Evolutionary conservation across 2,888 invertebrate genomes (phyloP), one percentile per base, ranked within the genome.

Genomic region (Strigamia crassipes): DNA sequence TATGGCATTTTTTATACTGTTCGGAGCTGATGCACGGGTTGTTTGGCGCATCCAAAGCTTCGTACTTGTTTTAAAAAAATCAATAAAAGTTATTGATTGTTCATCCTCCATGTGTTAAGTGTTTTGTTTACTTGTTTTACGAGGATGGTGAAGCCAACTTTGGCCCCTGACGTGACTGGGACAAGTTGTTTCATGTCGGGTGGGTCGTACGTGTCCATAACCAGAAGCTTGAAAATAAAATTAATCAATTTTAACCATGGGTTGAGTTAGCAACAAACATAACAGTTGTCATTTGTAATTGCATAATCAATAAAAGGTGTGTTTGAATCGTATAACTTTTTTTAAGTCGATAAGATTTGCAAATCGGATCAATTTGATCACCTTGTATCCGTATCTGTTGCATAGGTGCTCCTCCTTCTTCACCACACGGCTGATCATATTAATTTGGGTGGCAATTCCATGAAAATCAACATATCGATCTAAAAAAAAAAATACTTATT

Each of bases 91-190:
- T 21, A 78, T 78, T 31, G 0, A 38, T 78, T 15, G n/a, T 18
- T 78, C 10, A 31, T 31, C 31, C 34, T 5, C 13, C n/a, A n/a
- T 38, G 10, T 38, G 10, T 2, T 2, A 38, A 4, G 10, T 9
- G 10, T 38, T 2, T 0, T 38, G 1, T 38, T 79, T 79, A 79
- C 79, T 41, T 80, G 80, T 27, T 80, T 80, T 6, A 80, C 80
- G 21, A 80, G 31, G 9, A 80, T 51, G 5, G 80, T 80, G 31
- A 80, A 80, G 15, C 80, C 80, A 27, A 80, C 80, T 80, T 80
- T 80, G 6, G 80, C 80, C 9, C 80, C 80, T 1, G 80, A 42
- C 1, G 80, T 80, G 12, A 80, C 80, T 12, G 80, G 80, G 1
- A 46, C 41, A 56, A 80, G 42, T 13, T 41, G 31, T 46, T 80